Evolutionary conservation across 2,888 invertebrate species (phyloP), one percentile per base, ranked within the genome.

Genomic region (Orthosia gracilis): DNA sequence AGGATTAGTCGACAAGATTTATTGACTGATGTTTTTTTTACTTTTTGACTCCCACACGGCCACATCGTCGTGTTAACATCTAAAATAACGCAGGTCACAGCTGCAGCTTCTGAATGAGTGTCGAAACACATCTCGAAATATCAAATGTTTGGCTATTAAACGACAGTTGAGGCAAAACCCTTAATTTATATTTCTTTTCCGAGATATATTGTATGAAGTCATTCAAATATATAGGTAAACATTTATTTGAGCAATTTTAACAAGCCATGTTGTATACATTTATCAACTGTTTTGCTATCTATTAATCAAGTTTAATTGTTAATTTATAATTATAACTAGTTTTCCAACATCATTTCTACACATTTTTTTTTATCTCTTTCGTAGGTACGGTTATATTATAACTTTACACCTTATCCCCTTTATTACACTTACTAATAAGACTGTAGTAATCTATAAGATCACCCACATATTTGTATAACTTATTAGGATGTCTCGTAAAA

Each of bases 1-100:
- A 80, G 89, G 89, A 89, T 91, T 91, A 91, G 84, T 85, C 87
- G 90, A 89, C 90, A 88, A 89, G 91, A 92, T 92, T 92, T 91
- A 92, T 90, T 82, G 87, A 80, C 72, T 78, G 47, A 61, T 77
- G 67, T 82, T 78, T 85, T 78, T 85, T 85, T 85, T 78, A 73
- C 50, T 52, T 69, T 78, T 85, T 78, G 84, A 80, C 81, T 87
- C 82, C 71, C 76, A 81, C 83, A 84, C 83, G 83, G 84, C 85
- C 84, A 85, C 84, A 85, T 83, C 78, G 81, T 72, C 82, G 68
- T 80, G 87, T 85, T 79, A 86, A 84, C 79, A 71, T 77, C 83
- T 74, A 87, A 87, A 85, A 83, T 84, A 80, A 82, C 78, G 68
- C 86, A 21, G 23, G 62, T 23, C 47, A 62, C 62, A 85, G 83